Percentiles rank a stretch among this genome's conserved stretches.
These are phyloP conservation scores for Polydrusus pterygomalis DNA, from an alignment of 2,888 invertebrate genomes.

Conservation along the genomic window DNA sequence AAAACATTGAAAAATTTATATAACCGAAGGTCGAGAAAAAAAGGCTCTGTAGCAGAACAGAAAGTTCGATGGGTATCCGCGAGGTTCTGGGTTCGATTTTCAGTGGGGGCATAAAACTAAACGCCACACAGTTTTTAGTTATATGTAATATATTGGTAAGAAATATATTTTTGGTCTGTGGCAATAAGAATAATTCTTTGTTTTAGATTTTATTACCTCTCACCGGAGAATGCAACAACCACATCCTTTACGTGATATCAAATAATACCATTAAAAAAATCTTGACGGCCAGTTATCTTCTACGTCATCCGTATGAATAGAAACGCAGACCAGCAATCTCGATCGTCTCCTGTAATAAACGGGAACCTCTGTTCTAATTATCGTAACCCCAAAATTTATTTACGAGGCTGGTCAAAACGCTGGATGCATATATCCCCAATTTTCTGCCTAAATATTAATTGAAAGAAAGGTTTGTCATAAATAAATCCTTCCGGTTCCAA, in stretches of 20 bases:
- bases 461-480: conserved; percentile 32
- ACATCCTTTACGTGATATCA: neutral
- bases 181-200: too few relatives aligned
- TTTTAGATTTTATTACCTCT: conserved; percentile 1
- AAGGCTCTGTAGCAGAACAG: too few relatives aligned
- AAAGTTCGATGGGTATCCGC: too few relatives aligned
- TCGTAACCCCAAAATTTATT: conserved; percentile 58
- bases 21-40: too few relatives aligned
- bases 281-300: neutral
- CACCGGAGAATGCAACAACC: conserved; percentile 8
- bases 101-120: too few relatives aligned
- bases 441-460: conserved; percentile 58
- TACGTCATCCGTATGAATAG: conserved; percentile 72
- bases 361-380: conserved; percentile 74
- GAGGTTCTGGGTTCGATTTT: too few relatives aligned
- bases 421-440: conserved; percentile 64
- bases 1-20: too few relatives aligned
- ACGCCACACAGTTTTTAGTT: too few relatives aligned
- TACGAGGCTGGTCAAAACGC: conserved; percentile 71
- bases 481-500: neutral
- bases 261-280: neutral
- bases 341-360: conserved; percentile 74
- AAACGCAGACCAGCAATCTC: conserved; percentile 74
- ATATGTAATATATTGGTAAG: too few relatives aligned
- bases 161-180: too few relatives aligned